Conservation (phyloP, 1,140 invertebrate genomes). For the Nilaparvata lugens region DNA sequence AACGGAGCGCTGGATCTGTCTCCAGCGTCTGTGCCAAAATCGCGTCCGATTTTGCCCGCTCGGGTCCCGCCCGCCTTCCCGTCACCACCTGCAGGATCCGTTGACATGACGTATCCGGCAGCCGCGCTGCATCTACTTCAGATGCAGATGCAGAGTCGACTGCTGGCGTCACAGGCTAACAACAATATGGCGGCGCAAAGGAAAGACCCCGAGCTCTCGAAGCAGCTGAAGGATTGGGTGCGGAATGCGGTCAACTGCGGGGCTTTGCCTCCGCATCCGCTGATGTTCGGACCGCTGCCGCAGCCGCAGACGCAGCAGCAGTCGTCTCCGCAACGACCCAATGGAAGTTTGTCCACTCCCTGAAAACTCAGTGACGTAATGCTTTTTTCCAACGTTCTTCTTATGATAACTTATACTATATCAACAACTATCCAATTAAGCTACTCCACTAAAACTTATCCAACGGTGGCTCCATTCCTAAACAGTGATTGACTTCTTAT, state of each 20-base stretch:
- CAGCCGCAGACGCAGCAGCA: background rate
- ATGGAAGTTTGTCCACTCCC: too few species aligned
- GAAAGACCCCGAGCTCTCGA: background rate
- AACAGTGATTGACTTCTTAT: too few species aligned
- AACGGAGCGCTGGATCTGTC: conserved; percentile 12
- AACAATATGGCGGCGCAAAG: conserved; percentile 2
- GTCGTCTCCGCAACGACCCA: background rate
- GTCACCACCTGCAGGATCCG: background rate
- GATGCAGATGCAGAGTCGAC: conserved; percentile 13
- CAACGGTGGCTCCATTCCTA: too few species aligned
- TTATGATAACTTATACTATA: too few species aligned
- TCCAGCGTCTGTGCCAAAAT: background rate
- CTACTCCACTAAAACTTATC: too few species aligned
- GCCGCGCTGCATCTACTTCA: background rate
- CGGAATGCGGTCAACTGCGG: conserved; percentile 9
- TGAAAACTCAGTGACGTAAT: too few species aligned
- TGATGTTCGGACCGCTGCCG: conserved; percentile 10
- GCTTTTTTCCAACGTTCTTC: too few species aligned
- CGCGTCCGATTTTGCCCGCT: background rate
- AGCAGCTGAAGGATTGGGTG: conserved; percentile 14
- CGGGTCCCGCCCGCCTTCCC: background rate
- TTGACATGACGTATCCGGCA: too few species aligned
- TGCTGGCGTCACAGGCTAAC: conserved; percentile 2
- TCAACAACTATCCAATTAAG: too few species aligned
- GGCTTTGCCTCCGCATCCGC: conserved; percentile 6